phyloP scores from a whole-genome alignment of 1,140 invertebrate species.

The Drosophila sp. region DNA sequence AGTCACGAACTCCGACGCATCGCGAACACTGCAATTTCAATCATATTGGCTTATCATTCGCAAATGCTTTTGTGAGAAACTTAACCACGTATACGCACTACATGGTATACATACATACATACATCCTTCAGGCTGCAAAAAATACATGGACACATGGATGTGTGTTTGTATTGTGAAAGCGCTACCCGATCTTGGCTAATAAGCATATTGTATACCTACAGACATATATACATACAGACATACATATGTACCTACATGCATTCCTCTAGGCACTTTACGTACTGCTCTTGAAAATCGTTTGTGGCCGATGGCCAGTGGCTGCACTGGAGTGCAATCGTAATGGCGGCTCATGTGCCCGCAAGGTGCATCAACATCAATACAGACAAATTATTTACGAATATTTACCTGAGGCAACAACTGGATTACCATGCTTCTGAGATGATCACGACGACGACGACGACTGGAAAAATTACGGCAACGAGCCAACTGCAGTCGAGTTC shows the following conservation, averaged over 20 bases:
- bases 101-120: background rate
- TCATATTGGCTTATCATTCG: constrained; percentile 13
- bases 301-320: constrained; percentile 11
- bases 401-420: constrained; percentile 24
- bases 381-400: constrained; percentile 26
- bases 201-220: background rate
- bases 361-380: constrained; percentile 19
- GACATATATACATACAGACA: background rate
- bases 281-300: constrained; percentile 11
- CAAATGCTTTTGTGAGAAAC: constrained; percentile 13
- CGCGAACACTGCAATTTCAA: constrained; percentile 13
- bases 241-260: background rate
- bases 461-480: constrained; percentile 6
- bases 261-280: constrained; percentile 2
- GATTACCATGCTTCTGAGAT: constrained; percentile 15
- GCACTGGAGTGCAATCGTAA: constrained; percentile 13
- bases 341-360: constrained; percentile 5
- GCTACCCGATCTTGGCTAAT: constrained; percentile 8
- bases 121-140: background rate
- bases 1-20: constrained; percentile 11
- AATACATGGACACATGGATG: background rate
- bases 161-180: constrained; percentile 11
- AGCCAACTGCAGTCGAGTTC: constrained; percentile 20
- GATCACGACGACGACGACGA: constrained; percentile 2
- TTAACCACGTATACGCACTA: constrained; percentile 4